Percentiles rank a stretch among this genome's conserved stretches.
phyloP scores from a whole-genome alignment of 2,113 vertebrate genomes.

The Mixornis gularis region DNA sequence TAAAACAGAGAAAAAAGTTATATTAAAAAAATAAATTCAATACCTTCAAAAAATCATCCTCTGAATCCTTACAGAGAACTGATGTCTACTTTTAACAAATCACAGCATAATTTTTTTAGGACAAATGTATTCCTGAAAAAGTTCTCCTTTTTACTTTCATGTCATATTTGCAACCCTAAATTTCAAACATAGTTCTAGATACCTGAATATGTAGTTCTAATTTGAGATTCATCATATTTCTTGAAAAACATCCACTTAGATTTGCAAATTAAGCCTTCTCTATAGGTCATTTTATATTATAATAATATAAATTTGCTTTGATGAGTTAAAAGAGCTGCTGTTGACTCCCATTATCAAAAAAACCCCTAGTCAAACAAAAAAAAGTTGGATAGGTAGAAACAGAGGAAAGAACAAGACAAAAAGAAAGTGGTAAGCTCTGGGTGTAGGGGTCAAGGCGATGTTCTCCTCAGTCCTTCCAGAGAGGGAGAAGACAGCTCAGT shows the following conservation, averaged over 20 bases:
- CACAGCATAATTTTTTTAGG: background rate
- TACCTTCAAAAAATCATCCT: background rate
- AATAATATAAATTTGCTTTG: background rate
- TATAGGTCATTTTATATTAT: background rate
- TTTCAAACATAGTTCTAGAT: background rate
- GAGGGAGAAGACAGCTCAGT: background rate
- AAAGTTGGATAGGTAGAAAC: background rate
- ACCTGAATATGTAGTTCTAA: background rate
- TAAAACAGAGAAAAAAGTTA: background rate
- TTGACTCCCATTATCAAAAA: background rate
- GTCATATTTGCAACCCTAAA: background rate
- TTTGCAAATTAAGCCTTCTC: background rate
- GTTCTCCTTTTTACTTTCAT: background rate
- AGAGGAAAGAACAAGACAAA: background rate
- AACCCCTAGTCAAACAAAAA: background rate
- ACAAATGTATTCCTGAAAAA: background rate
- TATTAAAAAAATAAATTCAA: background rate
- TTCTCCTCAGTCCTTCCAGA: background rate
- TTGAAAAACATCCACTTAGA: background rate
- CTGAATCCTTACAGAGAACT: background rate
- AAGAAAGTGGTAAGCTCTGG: background rate
- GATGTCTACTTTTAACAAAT: background rate
- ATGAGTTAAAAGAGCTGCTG: background rate
- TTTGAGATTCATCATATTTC: background rate
- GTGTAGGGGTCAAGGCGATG: rapidly evolving